Evolutionary conservation across 2,113 vertebrate species (phyloP).

Genomic region (Ellobius talpinus): DNA sequence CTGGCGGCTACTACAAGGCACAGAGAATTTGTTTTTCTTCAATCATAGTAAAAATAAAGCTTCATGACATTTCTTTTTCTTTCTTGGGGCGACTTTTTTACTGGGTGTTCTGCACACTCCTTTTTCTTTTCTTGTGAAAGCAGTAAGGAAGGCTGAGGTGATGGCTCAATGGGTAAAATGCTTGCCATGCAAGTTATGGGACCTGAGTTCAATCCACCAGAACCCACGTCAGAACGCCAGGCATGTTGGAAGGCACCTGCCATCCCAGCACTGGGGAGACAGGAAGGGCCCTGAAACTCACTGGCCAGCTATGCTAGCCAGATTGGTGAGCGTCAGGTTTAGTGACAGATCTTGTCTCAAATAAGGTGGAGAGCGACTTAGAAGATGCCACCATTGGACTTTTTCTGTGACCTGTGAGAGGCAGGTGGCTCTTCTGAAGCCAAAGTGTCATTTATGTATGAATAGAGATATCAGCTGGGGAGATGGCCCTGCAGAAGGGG

Average conservation of each 20-base stretch:
- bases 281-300: not conserved
- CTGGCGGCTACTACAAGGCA: accelerated
- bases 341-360: not conserved
- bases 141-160: too few species aligned
- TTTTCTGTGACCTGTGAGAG: not conserved
- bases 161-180: not conserved
- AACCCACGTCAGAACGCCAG: not conserved
- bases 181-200: not conserved
- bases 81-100: not conserved
- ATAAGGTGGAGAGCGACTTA: not conserved
- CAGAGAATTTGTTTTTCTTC: not conserved
- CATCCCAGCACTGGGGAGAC: not conserved
- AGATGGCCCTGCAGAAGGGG: not conserved
- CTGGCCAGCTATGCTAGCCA: not conserved
- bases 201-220: not conserved
- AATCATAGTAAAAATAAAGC: not conserved
- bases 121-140: not conserved
- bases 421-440: not conserved
- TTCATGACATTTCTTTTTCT: not conserved
- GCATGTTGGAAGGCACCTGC: too few species aligned
- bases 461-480: accelerated
- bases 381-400: slow-evolving; percentile 58
- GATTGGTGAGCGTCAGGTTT: not conserved
- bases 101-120: not conserved
- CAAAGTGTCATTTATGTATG: not conserved